Evolutionary conservation across 2,888 invertebrate genomes (phyloP).

Genomic region (Tethea ocularis): DNA sequence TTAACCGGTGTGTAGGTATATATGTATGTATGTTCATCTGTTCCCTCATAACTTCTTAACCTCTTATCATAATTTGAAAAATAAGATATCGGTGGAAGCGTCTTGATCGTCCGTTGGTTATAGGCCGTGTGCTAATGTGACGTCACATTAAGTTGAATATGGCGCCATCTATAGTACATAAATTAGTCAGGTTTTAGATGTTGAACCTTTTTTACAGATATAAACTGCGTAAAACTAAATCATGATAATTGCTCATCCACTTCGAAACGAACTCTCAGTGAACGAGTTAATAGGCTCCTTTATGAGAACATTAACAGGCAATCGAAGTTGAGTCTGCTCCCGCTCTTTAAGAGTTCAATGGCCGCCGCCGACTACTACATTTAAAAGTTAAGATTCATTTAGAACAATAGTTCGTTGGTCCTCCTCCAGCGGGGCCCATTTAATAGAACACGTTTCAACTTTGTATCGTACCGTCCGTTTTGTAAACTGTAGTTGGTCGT

Average conservation of each 20-base stretch:
- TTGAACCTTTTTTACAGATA: no score
- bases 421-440: slow-evolving; percentile 7
- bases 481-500: slow-evolving; percentile 25
- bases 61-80: no score
- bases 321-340: slow-evolving; percentile 40
- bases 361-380: slow-evolving; percentile 31
- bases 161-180: no score
- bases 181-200: no score
- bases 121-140: no score
- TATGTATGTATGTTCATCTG: no score
- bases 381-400: slow-evolving; percentile 43
- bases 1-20: no score
- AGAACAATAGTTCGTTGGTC: slow-evolving; percentile 32
- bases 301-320: slow-evolving; percentile 42
- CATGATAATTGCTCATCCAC: not conserved
- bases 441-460: slow-evolving; percentile 24
- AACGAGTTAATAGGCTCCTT: slow-evolving; percentile 34
- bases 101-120: no score
- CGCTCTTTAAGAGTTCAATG: slow-evolving; percentile 32
- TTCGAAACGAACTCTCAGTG: slow-evolving; percentile 15
- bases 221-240: no score
- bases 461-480: slow-evolving; percentile 18
- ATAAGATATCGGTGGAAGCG: no score
- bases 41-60: no score
- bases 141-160: no score